phyloP scores from a whole-genome alignment of 64 coral and sea anemone species.

The Orbicella faveolata region DNA sequence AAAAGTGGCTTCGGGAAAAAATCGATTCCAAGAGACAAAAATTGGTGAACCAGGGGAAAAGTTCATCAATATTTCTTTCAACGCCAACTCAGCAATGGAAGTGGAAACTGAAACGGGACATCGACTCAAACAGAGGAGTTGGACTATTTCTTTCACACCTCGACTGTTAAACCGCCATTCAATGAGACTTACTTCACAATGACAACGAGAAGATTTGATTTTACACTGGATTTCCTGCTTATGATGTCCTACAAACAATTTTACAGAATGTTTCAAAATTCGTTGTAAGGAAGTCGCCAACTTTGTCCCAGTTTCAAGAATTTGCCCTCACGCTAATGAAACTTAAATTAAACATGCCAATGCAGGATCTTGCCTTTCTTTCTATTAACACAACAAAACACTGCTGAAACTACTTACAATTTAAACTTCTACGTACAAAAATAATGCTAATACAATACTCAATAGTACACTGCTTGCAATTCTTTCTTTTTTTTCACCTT shows the following conservation, averaged over 20 bases:
- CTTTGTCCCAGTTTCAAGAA: constrained; percentile 54
- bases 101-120: constrained; percentile 50
- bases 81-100: constrained; percentile 14
- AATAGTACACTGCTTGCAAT: too few species aligned
- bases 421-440: too few species aligned
- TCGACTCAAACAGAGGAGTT: constrained; percentile 66
- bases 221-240: constrained; percentile 60
- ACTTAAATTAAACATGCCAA: constrained; percentile 19
- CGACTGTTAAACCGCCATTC: constrained; percentile 30
- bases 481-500: too few species aligned
- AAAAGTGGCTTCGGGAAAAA: constrained; percentile 36
- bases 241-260: constrained; percentile 49
- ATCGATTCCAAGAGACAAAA: constrained; percentile 55
- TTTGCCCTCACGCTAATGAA: constrained; percentile 53
- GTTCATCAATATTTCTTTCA: constrained; percentile 19
- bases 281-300: constrained; percentile 22
- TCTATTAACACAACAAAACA: too few species aligned
- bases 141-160: constrained; percentile 55
- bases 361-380: too few species aligned
- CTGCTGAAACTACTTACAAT: too few species aligned
- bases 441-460: too few species aligned
- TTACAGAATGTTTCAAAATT: constrained; percentile 37
- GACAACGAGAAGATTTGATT: constrained; percentile 54
- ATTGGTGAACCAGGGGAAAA: constrained; percentile 43
- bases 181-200: constrained; percentile 46